A percentile compares a stretch with the other conserved stretches of the same genome.
Conservation (phyloP, 2,113 vertebrate genomes). For the Sciurus niger region DNA sequence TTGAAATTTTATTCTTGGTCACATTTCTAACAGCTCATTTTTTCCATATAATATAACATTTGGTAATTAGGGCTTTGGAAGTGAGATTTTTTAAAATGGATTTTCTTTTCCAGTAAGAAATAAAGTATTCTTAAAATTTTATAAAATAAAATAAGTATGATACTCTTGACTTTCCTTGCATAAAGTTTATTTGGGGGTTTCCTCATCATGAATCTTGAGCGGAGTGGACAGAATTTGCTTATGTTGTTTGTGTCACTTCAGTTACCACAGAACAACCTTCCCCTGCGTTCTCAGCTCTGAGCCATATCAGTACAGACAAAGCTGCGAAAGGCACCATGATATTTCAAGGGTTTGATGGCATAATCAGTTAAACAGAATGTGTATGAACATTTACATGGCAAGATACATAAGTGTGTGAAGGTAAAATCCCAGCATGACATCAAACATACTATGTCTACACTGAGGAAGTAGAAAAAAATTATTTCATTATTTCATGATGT, state of each 20-base stretch:
- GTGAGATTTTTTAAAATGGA: not conserved
- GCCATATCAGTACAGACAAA: not conserved
- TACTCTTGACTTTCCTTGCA: not conserved
- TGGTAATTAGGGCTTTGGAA: not conserved
- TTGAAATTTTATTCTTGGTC: not conserved
- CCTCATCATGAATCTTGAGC: not conserved
- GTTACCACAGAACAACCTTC: not conserved
- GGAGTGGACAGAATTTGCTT: not conserved
- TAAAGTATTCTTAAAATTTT: not conserved
- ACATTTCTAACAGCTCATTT: not conserved
- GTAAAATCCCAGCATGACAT: not conserved
- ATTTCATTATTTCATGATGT: not conserved
- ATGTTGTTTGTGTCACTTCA: not conserved
- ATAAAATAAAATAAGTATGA: not conserved
- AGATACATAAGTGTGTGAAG: not conserved
- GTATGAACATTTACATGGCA: not conserved
- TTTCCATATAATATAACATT: not conserved
- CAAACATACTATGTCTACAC: not conserved
- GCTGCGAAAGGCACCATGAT: not conserved
- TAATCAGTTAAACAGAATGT: not conserved
- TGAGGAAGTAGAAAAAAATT: not conserved
- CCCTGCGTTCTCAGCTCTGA: not conserved
- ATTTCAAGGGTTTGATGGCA: not conserved
- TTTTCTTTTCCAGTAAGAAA: conserved; percentile 9
- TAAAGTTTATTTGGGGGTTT: not conserved